Conservation (phyloP, 2,113 vertebrate species). For the Hiodon alosoides region DNA sequence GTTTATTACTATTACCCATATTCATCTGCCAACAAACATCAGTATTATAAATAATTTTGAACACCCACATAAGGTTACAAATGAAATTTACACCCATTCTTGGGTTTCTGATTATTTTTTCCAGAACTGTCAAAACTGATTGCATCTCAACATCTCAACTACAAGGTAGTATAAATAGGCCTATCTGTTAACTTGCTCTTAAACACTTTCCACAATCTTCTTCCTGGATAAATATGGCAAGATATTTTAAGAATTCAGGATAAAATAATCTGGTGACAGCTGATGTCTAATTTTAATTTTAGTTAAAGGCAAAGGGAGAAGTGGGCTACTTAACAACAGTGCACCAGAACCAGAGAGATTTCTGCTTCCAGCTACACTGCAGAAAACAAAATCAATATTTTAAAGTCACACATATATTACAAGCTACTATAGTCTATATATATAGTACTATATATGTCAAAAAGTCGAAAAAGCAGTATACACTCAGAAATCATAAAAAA, state of each 20-base stretch:
- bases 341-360: not conserved
- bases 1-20: too few relatives aligned
- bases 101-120: conserved; percentile 3
- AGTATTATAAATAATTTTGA: too few relatives aligned
- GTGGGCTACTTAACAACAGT: conserved; percentile 26
- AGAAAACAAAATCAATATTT: not conserved
- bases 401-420: too few relatives aligned
- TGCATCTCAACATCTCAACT: conserved; percentile 21
- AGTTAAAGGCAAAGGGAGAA: conserved; percentile 44
- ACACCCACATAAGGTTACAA: too few relatives aligned
- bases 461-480: not conserved
- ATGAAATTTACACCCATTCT: too few relatives aligned
- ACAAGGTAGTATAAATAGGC: conserved; percentile 16
- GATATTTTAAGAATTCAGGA: conserved; percentile 63
- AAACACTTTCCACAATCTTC: conserved; percentile 42
- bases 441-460: too few relatives aligned
- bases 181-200: conserved; percentile 33
- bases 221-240: conserved; percentile 51
- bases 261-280: conserved; percentile 60
- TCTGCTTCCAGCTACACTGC: not conserved
- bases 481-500: not conserved
- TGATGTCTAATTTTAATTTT: conserved; percentile 61
- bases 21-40: too few relatives aligned
- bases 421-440: too few relatives aligned
- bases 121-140: conserved; percentile 37